Base-by-base conservation (phyloP, 2,113 vertebrate species). In the Mugil cephalus region DNA sequence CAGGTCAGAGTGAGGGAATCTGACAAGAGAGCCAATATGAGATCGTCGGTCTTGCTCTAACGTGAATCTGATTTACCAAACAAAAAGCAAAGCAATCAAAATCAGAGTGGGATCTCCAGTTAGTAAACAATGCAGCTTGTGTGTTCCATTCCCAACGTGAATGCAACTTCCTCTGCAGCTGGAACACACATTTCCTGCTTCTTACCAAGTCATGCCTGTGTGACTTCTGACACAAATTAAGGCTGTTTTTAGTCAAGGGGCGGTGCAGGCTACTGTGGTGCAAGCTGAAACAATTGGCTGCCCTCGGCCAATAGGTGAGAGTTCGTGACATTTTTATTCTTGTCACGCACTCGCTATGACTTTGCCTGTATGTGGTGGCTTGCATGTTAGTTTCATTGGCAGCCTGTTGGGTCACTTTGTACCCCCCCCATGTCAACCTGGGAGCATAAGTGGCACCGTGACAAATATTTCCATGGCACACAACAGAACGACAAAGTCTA, bases 141-240 rank as follows among this genome's bases (percentile, higher is more conserved):
- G n/a, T 39, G 50, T 52, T 78, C 58, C 63, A 58, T 78, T 65
- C 45, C 47, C 21, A 5, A 15, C 10, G 9, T 64, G 35, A 24
- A 62, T 64, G 54, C 36, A 66, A 67, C 36, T 80, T 89, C 82
- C 84, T 88, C 71, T 61, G 73, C 81, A 88, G 74, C 68, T 91
- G 85, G 53, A 34, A 56, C 15, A 81, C 24, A 15, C 36, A 85
- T 80, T 83, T 88, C 77, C 82, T 74, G 54, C 55, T 10, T 9
- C 39, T 69, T 18, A 24, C 15, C 15, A 21, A 60, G 39, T 10
- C 14, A 48, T 14, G 53, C 36, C 51, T 19, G 4, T 21, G 62
- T 72, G 79, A 87, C 83, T 36, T 87, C 54, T 75, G 83, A 64
- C 84, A 82, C 64, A 80, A 46, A 74, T 73, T 40, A 30, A n/a